These are phyloP conservation scores for Conopomorpha cramerella DNA, from an alignment of 1,140 invertebrate genomes.

Conservation along the genomic window DNA sequence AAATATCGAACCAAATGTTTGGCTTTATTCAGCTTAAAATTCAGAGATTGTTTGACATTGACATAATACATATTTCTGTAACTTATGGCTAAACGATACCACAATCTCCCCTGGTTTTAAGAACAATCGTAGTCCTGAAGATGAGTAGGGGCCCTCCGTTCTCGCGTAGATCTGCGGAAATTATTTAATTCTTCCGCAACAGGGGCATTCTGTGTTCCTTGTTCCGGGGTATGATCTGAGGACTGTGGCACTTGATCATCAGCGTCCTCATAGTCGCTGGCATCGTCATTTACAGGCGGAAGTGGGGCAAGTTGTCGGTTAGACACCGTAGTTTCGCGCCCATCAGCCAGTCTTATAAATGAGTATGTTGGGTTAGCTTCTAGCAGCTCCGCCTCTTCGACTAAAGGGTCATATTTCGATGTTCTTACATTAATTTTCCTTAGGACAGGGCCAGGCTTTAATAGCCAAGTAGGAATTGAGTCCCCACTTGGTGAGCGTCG, in stretches of 20 bases:
- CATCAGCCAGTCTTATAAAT: slow-evolving; percentile 8
- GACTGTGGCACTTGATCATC: neutral
- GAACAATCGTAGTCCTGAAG: neutral
- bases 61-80: too few relatives aligned
- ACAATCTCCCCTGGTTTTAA: neutral
- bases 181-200: neutral
- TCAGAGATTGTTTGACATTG: too few relatives aligned
- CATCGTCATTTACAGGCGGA: neutral
- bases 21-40: too few relatives aligned
- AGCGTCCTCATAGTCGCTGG: neutral
- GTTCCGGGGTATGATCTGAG: neutral
- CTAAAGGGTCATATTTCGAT: slow-evolving; percentile 6
- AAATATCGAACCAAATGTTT: too few relatives aligned
- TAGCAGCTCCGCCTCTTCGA: slow-evolving; percentile 12
- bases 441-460: slow-evolving; percentile 3
- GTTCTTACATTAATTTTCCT: slow-evolving; percentile 3
- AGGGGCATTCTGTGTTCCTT: neutral
- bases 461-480: slow-evolving; percentile 1
- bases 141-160: neutral
- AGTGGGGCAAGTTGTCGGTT: slow-evolving; percentile 11
- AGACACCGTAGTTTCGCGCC: slow-evolving; percentile 7
- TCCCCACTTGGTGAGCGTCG: neutral
- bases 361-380: slow-evolving; percentile 13
- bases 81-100: too few relatives aligned
- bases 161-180: neutral